Percentiles rank a stretch among this genome's conserved stretches.
phyloP scores from a whole-genome alignment of 2,888 invertebrate genomes.

The Rhaphigaster nebulosa region DNA sequence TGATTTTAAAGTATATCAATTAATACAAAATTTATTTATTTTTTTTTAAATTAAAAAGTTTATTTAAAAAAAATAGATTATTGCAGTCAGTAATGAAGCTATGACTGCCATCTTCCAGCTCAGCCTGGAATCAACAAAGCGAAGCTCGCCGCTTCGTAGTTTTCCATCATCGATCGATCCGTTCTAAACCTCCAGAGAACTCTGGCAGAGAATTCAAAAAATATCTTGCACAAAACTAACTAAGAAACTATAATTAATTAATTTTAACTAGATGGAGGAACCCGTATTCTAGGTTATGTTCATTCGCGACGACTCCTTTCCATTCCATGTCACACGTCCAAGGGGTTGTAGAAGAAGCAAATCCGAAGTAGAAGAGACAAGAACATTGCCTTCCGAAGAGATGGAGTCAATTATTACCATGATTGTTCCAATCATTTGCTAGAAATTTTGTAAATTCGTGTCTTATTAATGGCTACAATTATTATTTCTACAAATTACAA shows the following conservation, averaged over 20 bases:
- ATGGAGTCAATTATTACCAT: background rate
- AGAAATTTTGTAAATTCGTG: background rate
- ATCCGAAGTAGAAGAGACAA: background rate
- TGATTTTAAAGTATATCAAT: too few relatives aligned
- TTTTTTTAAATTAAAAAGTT: too few relatives aligned
- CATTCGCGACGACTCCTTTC: background rate
- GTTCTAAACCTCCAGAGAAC: background rate
- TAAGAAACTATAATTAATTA: background rate
- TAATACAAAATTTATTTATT: too few relatives aligned
- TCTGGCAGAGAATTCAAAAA: background rate
- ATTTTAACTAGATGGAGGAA: background rate
- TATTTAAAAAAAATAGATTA: too few relatives aligned
- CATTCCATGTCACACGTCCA: background rate
- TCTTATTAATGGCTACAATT: background rate
- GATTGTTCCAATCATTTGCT: background rate
- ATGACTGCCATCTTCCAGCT: too few relatives aligned
- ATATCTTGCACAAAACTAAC: background rate
- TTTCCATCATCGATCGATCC: background rate
- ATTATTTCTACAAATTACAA: background rate
- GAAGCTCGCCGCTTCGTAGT: too few relatives aligned
- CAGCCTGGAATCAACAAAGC: too few relatives aligned
- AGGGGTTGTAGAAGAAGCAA: background rate
- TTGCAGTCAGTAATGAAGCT: too few relatives aligned
- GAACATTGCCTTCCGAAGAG: background rate
- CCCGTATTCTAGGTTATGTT: background rate